phyloP scores from a whole-genome alignment of 2,797 vertebrate species.

The Acipenser oxyrinchus region DNA sequence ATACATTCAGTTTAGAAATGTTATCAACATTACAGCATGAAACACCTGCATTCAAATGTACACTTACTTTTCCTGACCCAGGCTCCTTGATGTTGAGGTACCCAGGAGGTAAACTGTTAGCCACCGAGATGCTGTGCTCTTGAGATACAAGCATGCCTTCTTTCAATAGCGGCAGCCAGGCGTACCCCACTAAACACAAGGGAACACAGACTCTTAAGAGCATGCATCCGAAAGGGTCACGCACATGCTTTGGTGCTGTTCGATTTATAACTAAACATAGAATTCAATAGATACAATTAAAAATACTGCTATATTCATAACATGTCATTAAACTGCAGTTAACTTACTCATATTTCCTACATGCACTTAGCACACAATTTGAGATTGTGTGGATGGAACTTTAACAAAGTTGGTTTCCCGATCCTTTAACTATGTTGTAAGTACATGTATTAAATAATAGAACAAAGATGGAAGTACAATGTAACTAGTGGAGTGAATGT shows the following conservation, averaged over 20 bases:
- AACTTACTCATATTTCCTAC: no score
- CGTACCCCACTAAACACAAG: conserved; percentile 76
- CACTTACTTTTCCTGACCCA: conserved; percentile 71
- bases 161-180: conserved; percentile 88
- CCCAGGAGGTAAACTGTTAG: conserved; percentile 73
- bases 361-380: no score
- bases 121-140: conserved; percentile 79
- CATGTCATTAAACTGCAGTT: no score
- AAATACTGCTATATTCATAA: no score
- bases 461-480: no score
- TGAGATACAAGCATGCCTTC: conserved; percentile 80
- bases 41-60: not conserved
- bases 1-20: not conserved
- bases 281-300: no score
- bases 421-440: no score
- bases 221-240: not conserved
- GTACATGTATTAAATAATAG: no score
- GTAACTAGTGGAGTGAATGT: no score
- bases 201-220: not conserved
- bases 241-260: not conserved
- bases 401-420: no score
- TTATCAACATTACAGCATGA: not conserved
- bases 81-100: conserved; percentile 84
- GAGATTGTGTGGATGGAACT: no score
- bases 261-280: not conserved